Base-by-base conservation (phyloP, 2,888 invertebrate species). In the Tribolium freemani region DNA sequence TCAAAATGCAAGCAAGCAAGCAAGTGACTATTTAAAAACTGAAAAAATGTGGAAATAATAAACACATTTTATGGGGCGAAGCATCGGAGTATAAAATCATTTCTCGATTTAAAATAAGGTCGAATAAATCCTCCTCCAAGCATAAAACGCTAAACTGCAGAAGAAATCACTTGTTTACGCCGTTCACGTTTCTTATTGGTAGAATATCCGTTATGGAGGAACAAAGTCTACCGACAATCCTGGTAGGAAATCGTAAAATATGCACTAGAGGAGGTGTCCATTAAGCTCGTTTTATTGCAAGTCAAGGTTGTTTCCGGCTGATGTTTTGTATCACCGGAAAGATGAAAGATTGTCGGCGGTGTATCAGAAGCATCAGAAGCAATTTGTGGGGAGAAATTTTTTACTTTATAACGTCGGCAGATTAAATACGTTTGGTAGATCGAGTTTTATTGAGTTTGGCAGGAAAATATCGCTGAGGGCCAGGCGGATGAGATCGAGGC, bases 141-240 rank as follows among this genome's bases (percentile, higher is more conserved):
- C 9, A 50, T 50, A 61, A 58, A 45, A 58, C 10, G 48, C 30
- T 21, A 5, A 48, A 48, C 45, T 45, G 44, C 21, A 48, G 31
- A 50, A 63, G 50, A 63, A 51, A 50, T 63, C 45, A 63, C 63
- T 63, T 63, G 51, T 63, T 63, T 51, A 63, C 50, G 50, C 63
- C 21, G 50, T 63, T 38, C 63, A 63, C 63, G 63, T 63, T 48
- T 31, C 51, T 63, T 63, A 63, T 63, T 63, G 63, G 63, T 26
- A 63, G 26, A 61, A 61, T 61, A 61, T 61, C 60, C 48, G 60
- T 21, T 61, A 61, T 48, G 13, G 60, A 61, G 48, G 26, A 61
- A 26, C 13, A 16, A 16, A 60, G 46, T 58, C 57, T 61, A 61
- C 60, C 60, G 46, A 30, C 60, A 48, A 61, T 61, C 46, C 46